Conservation (phyloP, 2,888 invertebrate genomes). For the Meta bourneti region DNA sequence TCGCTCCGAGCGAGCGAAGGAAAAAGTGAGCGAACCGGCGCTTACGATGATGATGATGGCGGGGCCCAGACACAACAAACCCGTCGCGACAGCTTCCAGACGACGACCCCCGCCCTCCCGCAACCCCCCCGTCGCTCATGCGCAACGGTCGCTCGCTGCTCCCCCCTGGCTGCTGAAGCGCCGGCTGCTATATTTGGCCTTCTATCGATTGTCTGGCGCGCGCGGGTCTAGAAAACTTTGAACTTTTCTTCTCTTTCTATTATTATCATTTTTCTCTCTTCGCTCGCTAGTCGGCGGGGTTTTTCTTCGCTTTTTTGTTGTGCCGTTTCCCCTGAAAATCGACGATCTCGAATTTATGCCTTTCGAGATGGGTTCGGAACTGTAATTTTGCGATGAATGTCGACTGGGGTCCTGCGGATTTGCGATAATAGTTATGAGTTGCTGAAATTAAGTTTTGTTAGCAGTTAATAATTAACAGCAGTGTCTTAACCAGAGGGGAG, state of each 20-base stretch:
- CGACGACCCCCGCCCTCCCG: slow-evolving; percentile 18
- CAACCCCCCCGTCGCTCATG: neutral
- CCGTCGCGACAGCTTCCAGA: slow-evolving; percentile 73
- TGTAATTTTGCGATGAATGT: too few species aligned
- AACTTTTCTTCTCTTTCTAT: neutral
- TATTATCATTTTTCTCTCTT: neutral
- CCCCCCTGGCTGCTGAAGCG: neutral
- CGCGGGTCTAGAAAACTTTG: neutral
- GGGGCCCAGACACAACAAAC: slow-evolving; percentile 68
- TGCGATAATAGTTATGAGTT: too few species aligned
- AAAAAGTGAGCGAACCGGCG: neutral
- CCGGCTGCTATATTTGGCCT: slow-evolving; percentile 23
- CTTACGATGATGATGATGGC: slow-evolving; percentile 23
- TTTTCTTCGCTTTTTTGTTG: neutral
- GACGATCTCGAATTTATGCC: too few species aligned
- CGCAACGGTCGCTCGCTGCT: slow-evolving; percentile 17
- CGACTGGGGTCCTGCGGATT: too few species aligned
- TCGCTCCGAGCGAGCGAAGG: neutral
- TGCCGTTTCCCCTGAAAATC: neutral
- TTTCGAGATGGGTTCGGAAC: too few species aligned
- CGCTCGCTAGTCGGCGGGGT: neutral
- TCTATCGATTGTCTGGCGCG: slow-evolving; percentile 51
- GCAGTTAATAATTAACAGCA: too few species aligned
- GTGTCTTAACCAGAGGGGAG: too few species aligned
- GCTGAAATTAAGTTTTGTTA: too few species aligned